Evolutionary conservation across 2,888 invertebrate genomes (phyloP), one percentile per base, ranked within the genome.

Genomic region (Conomelus anceps): DNA sequence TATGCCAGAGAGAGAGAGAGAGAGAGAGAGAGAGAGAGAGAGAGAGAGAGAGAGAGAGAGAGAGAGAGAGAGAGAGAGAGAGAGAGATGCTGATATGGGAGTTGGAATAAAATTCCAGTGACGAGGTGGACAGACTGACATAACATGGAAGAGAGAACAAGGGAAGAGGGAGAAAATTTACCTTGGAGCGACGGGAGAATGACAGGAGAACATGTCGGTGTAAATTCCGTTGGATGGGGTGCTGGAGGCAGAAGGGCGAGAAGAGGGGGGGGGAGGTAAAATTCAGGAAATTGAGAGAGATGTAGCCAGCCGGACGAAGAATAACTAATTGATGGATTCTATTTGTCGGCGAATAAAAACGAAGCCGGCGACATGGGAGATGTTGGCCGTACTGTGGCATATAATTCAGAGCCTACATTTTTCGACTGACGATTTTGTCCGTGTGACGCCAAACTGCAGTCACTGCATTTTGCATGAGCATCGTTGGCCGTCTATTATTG

Each of bases 401-500:
- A 86, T 26, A 26, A 26, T 29, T 26, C 86, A 24, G 86, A 22
- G 86, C 86, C 24, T 86, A 26, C 26, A 26, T 86, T 86, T 24
- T 24, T 29, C 29, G 86, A 86, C 26, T 26, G 26, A 22, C 26
- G 26, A 26, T n/a, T n/a, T n/a, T n/a, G n/a, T n/a, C n/a, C n/a
- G n/a, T n/a, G n/a, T n/a, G 41, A 13, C 3, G 63, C 63, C 63
- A n/a, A 63, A 63, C 63, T 63, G 63, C 63, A 63, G n/a, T 63
- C 26, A 20, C 11, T 86, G 86, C 86, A 86, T 86, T 86, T 86
- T 86, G 86, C 29, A 86, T 86, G 86, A 86, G 89, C 89, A 29
- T 85, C 29, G 89, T 89, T 88, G 86, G 85, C 88, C 90, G 88
- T 90, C 87, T 90, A 90, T 88, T 90, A 90, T 90, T 90, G 90